Percentiles rank a stretch among this genome's conserved stretches.
Conservation (phyloP, 37 sponge, comb jelly and placozoan species). For the Eunapius fragilis region DNA sequence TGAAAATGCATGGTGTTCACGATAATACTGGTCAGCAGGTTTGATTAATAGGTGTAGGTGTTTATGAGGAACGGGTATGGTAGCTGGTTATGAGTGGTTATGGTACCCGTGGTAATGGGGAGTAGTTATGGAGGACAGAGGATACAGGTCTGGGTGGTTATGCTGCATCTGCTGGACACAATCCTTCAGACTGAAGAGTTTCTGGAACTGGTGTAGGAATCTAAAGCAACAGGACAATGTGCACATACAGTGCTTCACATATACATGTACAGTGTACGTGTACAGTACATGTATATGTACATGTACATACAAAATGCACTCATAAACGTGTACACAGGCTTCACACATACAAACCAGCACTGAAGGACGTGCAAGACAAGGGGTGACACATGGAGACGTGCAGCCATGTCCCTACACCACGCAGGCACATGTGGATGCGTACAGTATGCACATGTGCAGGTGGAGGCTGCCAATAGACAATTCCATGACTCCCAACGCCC, state of each 20-base stretch:
- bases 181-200: slow-evolving; percentile 46
- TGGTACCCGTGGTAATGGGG: not conserved
- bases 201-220: slow-evolving; percentile 57
- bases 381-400: too few relatives aligned
- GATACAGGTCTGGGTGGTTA: slow-evolving; percentile 50
- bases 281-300: too few relatives aligned
- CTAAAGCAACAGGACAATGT: slow-evolving; percentile 18
- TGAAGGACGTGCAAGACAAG: too few relatives aligned
- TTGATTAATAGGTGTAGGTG: not conserved
- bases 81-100: not conserved
- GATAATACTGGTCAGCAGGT: not conserved
- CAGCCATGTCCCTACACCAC: too few relatives aligned
- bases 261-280: too few relatives aligned
- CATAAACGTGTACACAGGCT: not conserved
- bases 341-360: too few relatives aligned
- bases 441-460: not conserved
- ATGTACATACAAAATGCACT: not conserved
- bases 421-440: too few relatives aligned
- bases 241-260: too few relatives aligned
- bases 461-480: too few relatives aligned
- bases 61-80: not conserved
- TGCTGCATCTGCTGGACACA: slow-evolving; percentile 13
- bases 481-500: too few relatives aligned
- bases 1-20: not conserved
- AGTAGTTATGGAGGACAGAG: not conserved